Evolutionary conservation across 2,797 vertebrate genomes (phyloP).

Genomic region (Caiman crocodilus): DNA sequence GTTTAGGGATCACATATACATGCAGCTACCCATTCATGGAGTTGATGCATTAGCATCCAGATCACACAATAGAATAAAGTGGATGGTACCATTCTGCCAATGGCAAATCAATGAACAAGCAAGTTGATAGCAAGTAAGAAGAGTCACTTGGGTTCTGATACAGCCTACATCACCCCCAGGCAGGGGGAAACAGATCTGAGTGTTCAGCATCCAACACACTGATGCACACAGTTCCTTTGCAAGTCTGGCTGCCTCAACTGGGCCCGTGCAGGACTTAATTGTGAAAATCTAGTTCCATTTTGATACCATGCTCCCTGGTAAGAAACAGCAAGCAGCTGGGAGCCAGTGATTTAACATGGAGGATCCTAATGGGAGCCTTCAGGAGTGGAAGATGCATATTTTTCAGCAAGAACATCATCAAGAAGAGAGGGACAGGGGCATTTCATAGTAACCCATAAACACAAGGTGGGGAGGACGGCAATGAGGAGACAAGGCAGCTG

Average conservation of each 20-base stretch:
- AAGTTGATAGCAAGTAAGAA: too few species aligned
- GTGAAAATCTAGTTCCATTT: background rate
- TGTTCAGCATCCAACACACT: background rate
- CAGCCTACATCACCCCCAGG: too few species aligned
- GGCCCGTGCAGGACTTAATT: background rate
- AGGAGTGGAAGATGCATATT: background rate
- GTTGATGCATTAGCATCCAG: too few species aligned
- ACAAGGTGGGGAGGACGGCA: background rate
- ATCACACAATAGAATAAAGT: background rate
- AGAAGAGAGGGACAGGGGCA: background rate
- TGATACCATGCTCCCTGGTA: accelerated
- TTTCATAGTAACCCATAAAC: background rate
- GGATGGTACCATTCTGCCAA: background rate
- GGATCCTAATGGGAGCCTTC: background rate
- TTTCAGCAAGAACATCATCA: background rate
- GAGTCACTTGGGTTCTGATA: too few species aligned
- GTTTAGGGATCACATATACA: background rate
- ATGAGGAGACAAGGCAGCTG: accelerated
- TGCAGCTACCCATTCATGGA: too few species aligned
- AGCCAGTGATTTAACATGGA: background rate
- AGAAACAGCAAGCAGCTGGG: background rate
- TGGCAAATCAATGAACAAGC: background rate
- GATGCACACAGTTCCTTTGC: background rate
- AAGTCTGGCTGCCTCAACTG: background rate
- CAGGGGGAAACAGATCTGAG: background rate